Base-by-base conservation (phyloP, 2,888 invertebrate genomes). In the Eugnorisma glareosa region DNA sequence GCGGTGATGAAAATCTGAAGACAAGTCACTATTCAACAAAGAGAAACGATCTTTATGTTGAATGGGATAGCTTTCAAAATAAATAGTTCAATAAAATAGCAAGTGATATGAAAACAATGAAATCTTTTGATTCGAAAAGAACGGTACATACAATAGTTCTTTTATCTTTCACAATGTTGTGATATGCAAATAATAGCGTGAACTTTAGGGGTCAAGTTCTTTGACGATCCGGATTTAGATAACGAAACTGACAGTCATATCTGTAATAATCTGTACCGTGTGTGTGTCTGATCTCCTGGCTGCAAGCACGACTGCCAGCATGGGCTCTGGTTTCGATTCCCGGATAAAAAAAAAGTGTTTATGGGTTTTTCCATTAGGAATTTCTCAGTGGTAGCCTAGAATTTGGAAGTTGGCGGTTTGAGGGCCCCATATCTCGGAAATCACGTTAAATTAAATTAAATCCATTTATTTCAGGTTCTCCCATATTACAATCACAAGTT, bases 111-210 rank as follows among this genome's bases (percentile, higher is more conserved):
- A 81, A 67, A 84, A 86, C 80, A 88, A 82, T 75, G 69, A 78
- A 67, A 61, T 51, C 73, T 77, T 67, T 77, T 75, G 73, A 80
- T 74, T 74, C 40, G 18, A 70, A 70, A 69, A 69, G 15, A 68
- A 70, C 69, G 61, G 67, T 54, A 74, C 69, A 79, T 63, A 73
- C 63, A 79, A 81, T 31, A 67, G 69, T 74, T 80, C 72, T 81
- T 83, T 83, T 75, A 85, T 79, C 67, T 77, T 82, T 82, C 66
- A 79, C 82, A 79, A 79, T 81, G 73, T 81, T 83, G 28, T 85
- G 84, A 88, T 84, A 84, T 79, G 82, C 82, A 88, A 82, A 88
- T 86, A 81, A 81, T 77, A 67, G 73, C 45, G 81, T 79, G 70
- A 88, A 71, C 81, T 81, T 70, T 68, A 35, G 7, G 59, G 73